phyloP scores from a whole-genome alignment of 1,140 invertebrate genomes.

The Heliconius hermathena region DNA sequence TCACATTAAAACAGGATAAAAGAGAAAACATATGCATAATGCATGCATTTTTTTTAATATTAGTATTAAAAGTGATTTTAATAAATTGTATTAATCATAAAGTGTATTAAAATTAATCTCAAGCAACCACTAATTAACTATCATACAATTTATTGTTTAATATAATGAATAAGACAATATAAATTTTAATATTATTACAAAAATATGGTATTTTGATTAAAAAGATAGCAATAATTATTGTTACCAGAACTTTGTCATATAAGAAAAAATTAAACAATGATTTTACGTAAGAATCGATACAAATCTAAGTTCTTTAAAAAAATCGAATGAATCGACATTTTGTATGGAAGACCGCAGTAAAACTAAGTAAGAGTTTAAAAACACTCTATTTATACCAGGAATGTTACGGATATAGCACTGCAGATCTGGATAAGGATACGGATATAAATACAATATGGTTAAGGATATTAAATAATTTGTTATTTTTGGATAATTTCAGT shows the following conservation, averaged over 20 bases:
- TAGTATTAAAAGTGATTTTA: no score
- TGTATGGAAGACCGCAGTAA: conserved; percentile 20
- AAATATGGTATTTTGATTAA: conserved; percentile 17
- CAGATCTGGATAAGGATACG: no score
- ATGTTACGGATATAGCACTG: no score
- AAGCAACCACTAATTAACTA: neutral
- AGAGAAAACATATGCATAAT: no score
- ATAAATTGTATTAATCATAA: neutral
- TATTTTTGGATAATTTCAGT: no score
- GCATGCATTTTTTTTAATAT: no score
- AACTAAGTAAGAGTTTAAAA: conserved; percentile 2
- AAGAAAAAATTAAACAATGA: neutral
- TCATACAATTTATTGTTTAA: neutral
- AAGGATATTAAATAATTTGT: no score
- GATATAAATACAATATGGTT: no score
- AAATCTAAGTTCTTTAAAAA: neutral
- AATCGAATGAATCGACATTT: neutral
- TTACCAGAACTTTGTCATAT: neutral
- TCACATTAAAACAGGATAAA: no score
- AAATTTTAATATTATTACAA: conserved; percentile 28
- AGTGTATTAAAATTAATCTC: neutral
- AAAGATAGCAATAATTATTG: neutral
- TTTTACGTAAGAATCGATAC: neutral
- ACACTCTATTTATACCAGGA: neutral
- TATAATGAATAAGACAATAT: neutral